These are phyloP conservation scores for Carposina sasakii DNA, from an alignment of 1,140 invertebrate genomes.

Conservation along the genomic window DNA sequence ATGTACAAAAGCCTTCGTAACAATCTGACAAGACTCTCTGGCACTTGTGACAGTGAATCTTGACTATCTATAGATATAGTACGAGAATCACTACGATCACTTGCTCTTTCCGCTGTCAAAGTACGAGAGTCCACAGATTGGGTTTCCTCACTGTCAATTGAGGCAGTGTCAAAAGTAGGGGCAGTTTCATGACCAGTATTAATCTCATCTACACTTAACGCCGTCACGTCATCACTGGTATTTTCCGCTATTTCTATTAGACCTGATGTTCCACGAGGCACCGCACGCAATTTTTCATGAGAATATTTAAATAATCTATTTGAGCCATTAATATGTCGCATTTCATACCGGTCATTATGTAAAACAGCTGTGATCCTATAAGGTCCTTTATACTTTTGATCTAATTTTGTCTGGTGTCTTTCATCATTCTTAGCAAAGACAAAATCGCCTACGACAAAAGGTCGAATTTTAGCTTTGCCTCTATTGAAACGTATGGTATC, in stretches of 20 bases:
- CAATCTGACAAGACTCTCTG: neutral
- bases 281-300: conserved; percentile 7
- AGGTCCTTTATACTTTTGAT: conserved; percentile 8
- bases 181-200: neutral
- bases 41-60: neutral
- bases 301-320: conserved; percentile 10
- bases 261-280: neutral
- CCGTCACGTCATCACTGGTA: conserved; percentile 10
- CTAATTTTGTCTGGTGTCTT: conserved; percentile 11
- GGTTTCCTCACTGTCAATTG: neutral
- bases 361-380: conserved; percentile 4
- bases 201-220: neutral
- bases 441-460: conserved; percentile 8
- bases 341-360: conserved; percentile 11
- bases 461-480: conserved; percentile 3
- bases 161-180: neutral
- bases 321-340: conserved; percentile 3
- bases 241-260: conserved; percentile 4
- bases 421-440: conserved; percentile 10
- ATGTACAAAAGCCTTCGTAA: conserved; percentile 1
- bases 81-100: neutral
- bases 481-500: conserved; percentile 10
- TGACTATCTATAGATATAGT: neutral
- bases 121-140: neutral
- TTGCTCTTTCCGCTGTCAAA: neutral